Conservation (phyloP, 2,797 vertebrate genomes). For the Holocentrus rufus region DNA sequence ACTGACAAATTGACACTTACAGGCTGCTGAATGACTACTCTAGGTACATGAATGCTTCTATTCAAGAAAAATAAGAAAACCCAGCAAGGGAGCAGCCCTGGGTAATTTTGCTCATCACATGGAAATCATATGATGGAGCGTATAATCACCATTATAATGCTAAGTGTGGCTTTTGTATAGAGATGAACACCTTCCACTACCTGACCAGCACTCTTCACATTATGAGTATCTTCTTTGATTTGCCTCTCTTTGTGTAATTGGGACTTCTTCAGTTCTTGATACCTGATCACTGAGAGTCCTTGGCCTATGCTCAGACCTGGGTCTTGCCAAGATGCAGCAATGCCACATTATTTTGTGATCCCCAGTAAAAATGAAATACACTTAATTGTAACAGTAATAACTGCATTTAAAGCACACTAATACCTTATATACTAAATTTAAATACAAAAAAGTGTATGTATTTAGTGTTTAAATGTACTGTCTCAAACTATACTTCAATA, state of each 20-base stretch:
- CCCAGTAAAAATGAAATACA: too few relatives aligned
- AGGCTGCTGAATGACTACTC: neutral
- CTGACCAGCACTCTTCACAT: slow-evolving; percentile 17
- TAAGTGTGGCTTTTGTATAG: slow-evolving; percentile 23
- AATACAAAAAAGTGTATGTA: too few relatives aligned
- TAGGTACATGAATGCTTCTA: neutral
- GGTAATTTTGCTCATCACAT: slow-evolving; percentile 28
- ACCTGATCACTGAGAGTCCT: slow-evolving; percentile 12
- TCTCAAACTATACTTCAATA: too few relatives aligned
- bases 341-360: neutral
- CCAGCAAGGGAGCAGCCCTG: neutral
- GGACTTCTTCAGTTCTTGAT: neutral
- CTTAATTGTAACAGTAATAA: too few relatives aligned
- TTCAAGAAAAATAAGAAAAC: slow-evolving; percentile 5
- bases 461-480: too few relatives aligned
- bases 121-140: slow-evolving; percentile 25
- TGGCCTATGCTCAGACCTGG: neutral
- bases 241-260: slow-evolving; percentile 10
- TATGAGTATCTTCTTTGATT: neutral
- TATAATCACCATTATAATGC: slow-evolving; percentile 43
- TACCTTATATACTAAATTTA: too few relatives aligned
- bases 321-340: neutral
- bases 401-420: too few relatives aligned
- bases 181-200: slow-evolving; percentile 16
- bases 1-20: slow-evolving; percentile 2